Evolutionary conservation across 2,113 vertebrate genomes (phyloP), one percentile per base, ranked within the genome.

Genomic region (Atherinomorus stipes): DNA sequence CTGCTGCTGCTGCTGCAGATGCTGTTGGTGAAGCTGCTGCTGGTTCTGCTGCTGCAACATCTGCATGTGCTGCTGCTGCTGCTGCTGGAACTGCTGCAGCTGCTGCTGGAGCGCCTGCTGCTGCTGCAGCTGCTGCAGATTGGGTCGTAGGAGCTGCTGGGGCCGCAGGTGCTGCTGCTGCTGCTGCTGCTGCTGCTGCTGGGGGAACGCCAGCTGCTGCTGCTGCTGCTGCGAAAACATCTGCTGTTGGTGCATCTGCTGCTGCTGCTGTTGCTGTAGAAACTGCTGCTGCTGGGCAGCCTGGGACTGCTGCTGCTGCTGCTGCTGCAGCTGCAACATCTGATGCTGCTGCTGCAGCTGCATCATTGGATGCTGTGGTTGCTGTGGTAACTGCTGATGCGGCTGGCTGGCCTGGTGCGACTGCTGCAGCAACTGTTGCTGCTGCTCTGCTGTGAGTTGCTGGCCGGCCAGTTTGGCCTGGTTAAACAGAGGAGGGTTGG

Each of bases 381-480:
- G 94, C 64, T 80, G 95, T 2, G 53, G 58, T 62, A 73, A 47
- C 65, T 76, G 74, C 51, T 57, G 88, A 57, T 93, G 75, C 0
- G 89, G 93, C 28, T 94, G 95, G 91, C 94, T 63, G 91, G 91
- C 31, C 56, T 95, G 95, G 25, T 96, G 95, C 42, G 95, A 94
- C 60, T 96, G 92, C 42, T 92, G 96, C 71, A 92, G 93, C 0
- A 92, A 77, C 26, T 94, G 94, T n/a, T 94, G 95, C 57, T 93
- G 96, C n/a, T 95, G 90, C 85, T 98, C 97, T 0, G 94, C 68
- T 11, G 90, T 70, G 22, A 91, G 87, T 8, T 87, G 74, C 49
- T 83, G 88, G 3, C 67, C 38, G 0, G 81, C 28, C 15, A 86
- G 61, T 81, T 94, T 95, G 28, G 87, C 54, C 40, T 94, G 76